Evolutionary conservation across 2,797 vertebrate species (phyloP).

Genomic region (Rhincodon typus): DNA sequence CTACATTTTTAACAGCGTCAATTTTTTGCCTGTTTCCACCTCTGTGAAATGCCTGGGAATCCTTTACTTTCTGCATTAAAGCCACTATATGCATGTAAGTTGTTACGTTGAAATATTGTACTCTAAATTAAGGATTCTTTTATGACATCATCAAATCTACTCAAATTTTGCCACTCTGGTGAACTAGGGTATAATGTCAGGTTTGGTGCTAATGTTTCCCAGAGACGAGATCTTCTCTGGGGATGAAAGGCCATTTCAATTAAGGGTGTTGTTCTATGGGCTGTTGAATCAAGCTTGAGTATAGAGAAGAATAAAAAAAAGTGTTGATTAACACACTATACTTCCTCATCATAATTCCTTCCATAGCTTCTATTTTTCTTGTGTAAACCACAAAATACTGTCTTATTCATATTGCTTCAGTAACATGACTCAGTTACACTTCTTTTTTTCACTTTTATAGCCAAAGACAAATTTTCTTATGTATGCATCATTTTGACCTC

Average conservation of each 20-base stretch:
- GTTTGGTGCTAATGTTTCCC: not conserved
- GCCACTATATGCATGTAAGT: not conserved
- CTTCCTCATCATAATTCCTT: not conserved
- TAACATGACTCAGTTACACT: too few relatives aligned
- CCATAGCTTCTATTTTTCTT: not conserved
- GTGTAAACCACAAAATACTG: not conserved
- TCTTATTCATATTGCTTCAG: not conserved
- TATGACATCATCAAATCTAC: not conserved
- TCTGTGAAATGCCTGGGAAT: not conserved
- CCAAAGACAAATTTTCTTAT: too few relatives aligned
- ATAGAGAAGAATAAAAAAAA: not conserved
- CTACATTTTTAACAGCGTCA: not conserved
- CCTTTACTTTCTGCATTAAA: not conserved
- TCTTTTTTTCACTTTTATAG: too few relatives aligned
- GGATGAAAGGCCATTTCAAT: slow-evolving; percentile 1
- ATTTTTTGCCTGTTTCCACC: not conserved
- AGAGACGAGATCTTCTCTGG: not conserved
- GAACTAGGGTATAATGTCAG: not conserved
- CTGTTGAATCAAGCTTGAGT: not conserved
- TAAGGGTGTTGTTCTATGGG: not conserved
- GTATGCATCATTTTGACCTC: too few relatives aligned
- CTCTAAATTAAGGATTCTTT: not conserved
- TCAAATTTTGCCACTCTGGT: not conserved
- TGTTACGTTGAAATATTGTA: not conserved
- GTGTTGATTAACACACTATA: slow-evolving; percentile 11